Conservation (phyloP, 30 jellyfish, hydroid and myxozoan species). For the Clytia hemisphaerica region DNA sequence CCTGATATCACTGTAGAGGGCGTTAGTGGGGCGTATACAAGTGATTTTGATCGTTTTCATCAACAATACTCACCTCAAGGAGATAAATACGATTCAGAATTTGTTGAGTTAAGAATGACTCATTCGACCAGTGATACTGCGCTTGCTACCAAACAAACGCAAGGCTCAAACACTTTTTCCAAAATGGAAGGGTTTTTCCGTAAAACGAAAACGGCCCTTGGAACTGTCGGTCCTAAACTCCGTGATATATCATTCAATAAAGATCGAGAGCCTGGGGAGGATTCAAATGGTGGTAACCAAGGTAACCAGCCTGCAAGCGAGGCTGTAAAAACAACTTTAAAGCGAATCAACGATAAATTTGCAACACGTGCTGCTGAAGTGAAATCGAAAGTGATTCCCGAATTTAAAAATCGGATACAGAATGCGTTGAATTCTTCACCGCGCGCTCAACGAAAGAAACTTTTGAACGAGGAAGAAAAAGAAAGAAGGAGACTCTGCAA, state of each 20-base stretch:
- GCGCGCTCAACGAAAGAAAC: slow-evolving; percentile 23
- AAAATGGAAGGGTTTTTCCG: slow-evolving; percentile 26
- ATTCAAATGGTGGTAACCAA: neutral
- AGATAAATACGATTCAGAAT: too few species aligned
- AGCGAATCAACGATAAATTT: slow-evolving; percentile 25
- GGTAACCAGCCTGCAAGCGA: neutral
- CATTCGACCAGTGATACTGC: neutral
- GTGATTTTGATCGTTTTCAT: too few species aligned
- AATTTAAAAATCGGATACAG: slow-evolving; percentile 18
- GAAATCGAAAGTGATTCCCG: slow-evolving; percentile 29
- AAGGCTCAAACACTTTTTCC: neutral
- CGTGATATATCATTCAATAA: slow-evolving; percentile 19
- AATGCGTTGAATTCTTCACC: slow-evolving; percentile 28
- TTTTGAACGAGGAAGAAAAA: slow-evolving; percentile 47
- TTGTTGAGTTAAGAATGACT: neutral
- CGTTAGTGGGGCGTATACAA: too few species aligned
- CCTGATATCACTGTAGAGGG: too few species aligned
- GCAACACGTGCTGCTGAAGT: slow-evolving; percentile 38
- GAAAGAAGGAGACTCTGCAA: slow-evolving; percentile 58
- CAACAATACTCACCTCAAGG: too few species aligned
- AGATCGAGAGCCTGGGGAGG: neutral
- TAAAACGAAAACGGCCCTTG: slow-evolving; percentile 32
- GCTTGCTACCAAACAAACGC: neutral
- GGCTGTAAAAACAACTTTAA: neutral
- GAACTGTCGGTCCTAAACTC: slow-evolving; percentile 26